Evolutionary conservation across 2,113 vertebrate species (phyloP).

Genomic region (Seriola dumerili): DNA sequence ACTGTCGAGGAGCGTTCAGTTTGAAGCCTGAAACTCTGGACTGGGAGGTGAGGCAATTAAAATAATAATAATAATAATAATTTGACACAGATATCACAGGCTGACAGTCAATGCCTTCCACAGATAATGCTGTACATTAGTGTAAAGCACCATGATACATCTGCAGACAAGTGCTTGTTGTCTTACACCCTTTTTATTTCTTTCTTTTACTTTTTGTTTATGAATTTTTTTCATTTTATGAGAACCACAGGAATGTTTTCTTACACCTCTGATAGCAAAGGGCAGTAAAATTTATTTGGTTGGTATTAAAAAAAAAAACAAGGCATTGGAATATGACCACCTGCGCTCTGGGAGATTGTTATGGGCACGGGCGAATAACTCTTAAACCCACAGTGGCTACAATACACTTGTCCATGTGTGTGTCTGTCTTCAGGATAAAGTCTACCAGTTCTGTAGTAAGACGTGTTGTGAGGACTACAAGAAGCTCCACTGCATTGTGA

Average conservation of each 20-base stretch:
- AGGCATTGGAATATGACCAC: too few relatives aligned
- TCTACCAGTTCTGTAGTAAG: constrained; percentile 98
- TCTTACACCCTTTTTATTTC: too few relatives aligned
- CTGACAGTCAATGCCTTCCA: not conserved
- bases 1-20: constrained; percentile 94
- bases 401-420: not conserved
- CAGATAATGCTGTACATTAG: not conserved
- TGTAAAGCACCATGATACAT: not conserved
- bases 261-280: too few relatives aligned
- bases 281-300: too few relatives aligned
- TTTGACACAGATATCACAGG: not conserved
- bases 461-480: constrained; percentile 98
- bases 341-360: not conserved
- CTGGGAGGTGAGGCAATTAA: constrained; percentile 90
- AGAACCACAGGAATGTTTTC: not conserved
- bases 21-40: constrained; percentile 96
- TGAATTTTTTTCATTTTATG: too few relatives aligned
- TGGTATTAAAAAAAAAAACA: too few relatives aligned
- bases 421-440: constrained; percentile 90
- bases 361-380: too few relatives aligned
- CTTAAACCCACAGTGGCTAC: not conserved
- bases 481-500: constrained; percentile 98
- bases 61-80: too few relatives aligned
- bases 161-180: too few relatives aligned
- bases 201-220: too few relatives aligned